phyloP scores from a whole-genome alignment of 2,113 vertebrate species.

The Pelodiscus sinensis region DNA sequence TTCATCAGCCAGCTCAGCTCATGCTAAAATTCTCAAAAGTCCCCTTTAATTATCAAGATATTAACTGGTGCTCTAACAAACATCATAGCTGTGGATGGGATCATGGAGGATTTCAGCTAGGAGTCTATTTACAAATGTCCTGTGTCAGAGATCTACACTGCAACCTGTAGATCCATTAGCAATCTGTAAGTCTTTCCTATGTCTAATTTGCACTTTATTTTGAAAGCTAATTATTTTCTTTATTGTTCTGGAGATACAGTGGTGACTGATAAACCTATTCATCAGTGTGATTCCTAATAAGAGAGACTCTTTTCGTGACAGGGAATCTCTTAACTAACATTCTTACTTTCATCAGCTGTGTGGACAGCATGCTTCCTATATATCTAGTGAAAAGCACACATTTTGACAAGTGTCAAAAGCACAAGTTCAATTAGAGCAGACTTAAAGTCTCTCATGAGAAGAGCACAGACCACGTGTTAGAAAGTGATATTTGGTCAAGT shows the following conservation, averaged over 20 bases:
- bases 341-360: not conserved
- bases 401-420: not conserved
- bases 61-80: not conserved
- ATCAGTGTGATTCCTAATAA: not conserved
- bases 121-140: not conserved
- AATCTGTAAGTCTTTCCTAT: not conserved
- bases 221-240: not conserved
- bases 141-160: no score
- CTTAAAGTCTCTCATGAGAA: conserved; percentile 20
- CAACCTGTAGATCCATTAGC: no score
- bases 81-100: not conserved
- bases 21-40: not conserved
- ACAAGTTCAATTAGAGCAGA: not conserved
- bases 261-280: not conserved
- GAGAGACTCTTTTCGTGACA: not conserved
- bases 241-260: not conserved
- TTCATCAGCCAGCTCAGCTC: not conserved
- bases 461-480: not conserved
- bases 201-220: not conserved
- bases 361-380: not conserved
- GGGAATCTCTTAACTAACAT: not conserved
- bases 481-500: not conserved
- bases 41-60: not conserved
- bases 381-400: not conserved
- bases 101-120: not conserved